Evolutionary conservation across 2,888 invertebrate genomes (phyloP), one percentile per base, ranked within the genome.

Genomic region (Xestia rhomboidea): DNA sequence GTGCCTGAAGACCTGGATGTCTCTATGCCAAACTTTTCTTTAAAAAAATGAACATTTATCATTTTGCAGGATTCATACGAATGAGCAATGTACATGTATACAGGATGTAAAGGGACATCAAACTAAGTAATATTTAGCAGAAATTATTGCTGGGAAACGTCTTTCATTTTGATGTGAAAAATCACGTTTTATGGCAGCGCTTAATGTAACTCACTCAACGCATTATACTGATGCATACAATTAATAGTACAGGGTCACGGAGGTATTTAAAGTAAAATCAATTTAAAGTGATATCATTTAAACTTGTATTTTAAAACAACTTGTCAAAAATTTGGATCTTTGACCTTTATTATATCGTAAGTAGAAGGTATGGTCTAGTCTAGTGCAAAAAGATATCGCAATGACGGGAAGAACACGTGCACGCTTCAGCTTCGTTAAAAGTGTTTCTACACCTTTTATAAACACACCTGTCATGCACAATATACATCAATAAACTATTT

Each of bases 11-110:
- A 54, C n/a, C 51, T n/a, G n/a, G n/a, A n/a, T 11, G 11, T 54
- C 11, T 0, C 0, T 3, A 4, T 4, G n/a, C n/a, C n/a, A n/a
- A 21, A 0, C 4, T n/a, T 51, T 51, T 11, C n/a, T 54, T 51
- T 2, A n/a, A 54, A 54, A 54, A 54, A 54, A 11, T n/a, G 3
- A 10, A n/a, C n/a, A 51, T 51, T 11, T 13, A 13, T n/a, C 13
- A 27, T 27, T 1, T 15, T 6, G 15, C 27, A 57, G 54, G 27
- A 57, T 15, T 15, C 1, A 54, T 54, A n/a, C 11, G 11, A 54
- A 1, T 57, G 15, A 30, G 2, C 15, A 7, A 30, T 30, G 2
- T 27, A 27, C 27, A 18, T 51, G n/a, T 30, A 57, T 18, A 7
- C 27, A 57, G 6, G 15, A 7, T 57, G 13, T 54, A 54, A 13